phyloP scores from a whole-genome alignment of 2,888 invertebrate genomes.

The Nomada ruficornis region DNA sequence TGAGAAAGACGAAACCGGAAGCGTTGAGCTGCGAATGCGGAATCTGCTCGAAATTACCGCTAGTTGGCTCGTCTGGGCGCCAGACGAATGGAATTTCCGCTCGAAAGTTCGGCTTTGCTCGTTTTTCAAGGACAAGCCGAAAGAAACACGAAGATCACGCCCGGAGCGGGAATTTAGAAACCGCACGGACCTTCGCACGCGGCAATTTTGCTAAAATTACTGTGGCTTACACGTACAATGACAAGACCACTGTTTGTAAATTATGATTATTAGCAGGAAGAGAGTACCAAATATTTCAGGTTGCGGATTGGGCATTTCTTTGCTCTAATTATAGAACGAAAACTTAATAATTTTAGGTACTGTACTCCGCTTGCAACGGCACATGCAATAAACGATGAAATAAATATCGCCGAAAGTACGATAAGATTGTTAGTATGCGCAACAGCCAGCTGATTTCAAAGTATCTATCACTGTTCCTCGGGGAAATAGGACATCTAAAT shows the following conservation, averaged over 20 bases:
- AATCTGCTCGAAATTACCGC: conserved; percentile 63
- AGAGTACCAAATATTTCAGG: too few species aligned
- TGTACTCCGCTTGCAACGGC: too few species aligned
- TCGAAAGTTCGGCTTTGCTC: conserved; percentile 50
- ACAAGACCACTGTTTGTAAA: neutral
- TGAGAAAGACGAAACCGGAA: conserved; percentile 64
- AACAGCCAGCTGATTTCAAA: too few species aligned
- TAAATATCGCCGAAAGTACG: too few species aligned
- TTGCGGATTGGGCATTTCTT: too few species aligned
- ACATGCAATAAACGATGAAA: too few species aligned
- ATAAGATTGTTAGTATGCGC: too few species aligned
- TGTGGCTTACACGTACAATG: neutral
- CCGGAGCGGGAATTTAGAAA: neutral
- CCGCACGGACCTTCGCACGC: neutral
- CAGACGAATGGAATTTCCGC: conserved; percentile 64
- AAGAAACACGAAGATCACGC: conserved; percentile 23
- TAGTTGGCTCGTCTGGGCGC: conserved; percentile 46
- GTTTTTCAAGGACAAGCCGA: conserved; percentile 23
- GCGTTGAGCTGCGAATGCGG: conserved; percentile 56
- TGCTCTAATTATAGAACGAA: too few species aligned
- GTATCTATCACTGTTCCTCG: too few species aligned
- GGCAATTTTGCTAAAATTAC: conserved; percentile 1
- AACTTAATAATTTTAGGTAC: too few species aligned
- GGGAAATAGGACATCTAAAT: too few species aligned
- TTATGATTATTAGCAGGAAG: too few species aligned